These are phyloP conservation scores for Pollenia amentaria DNA, from an alignment of 2,888 invertebrate species.

Conservation along the genomic window DNA sequence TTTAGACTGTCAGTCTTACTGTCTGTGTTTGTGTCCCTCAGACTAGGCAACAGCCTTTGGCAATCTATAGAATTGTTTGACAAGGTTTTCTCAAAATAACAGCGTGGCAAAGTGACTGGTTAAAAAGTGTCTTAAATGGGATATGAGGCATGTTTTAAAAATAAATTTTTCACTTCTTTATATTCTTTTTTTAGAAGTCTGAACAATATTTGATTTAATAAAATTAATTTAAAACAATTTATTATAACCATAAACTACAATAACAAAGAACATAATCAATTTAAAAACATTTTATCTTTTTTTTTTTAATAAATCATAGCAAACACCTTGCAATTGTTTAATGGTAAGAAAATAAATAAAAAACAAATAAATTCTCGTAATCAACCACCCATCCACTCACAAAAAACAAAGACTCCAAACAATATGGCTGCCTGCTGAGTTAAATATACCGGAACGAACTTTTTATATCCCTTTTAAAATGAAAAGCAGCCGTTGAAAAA, in stretches of 20 bases:
- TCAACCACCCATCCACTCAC: conserved; percentile 1
- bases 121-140: conserved; percentile 19
- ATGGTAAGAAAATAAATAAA: background rate
- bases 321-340: conserved; percentile 43
- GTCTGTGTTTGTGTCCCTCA: background rate
- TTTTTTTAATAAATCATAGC: conserved; percentile 51
- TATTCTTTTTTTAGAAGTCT: background rate
- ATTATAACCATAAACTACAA: background rate
- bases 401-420: conserved; percentile 1
- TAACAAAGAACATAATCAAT: conserved; percentile 22
- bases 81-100: background rate
- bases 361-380: conserved; percentile 25
- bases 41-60: background rate
- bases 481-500: conserved; percentile 19
- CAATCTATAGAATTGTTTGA: background rate
- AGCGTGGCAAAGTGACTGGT: conserved; percentile 15
- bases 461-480: conserved; percentile 49
- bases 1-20: conserved; percentile 18
- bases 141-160: conserved; percentile 48
- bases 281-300: background rate
- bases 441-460: conserved; percentile 61
- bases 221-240: conserved; percentile 37
- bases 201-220: conserved; percentile 30
- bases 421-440: conserved; percentile 54
- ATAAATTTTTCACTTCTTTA: conserved; percentile 13